These are phyloP conservation scores for Anadara kagoshimensis DNA, from an alignment of 1,140 invertebrate species.

Conservation along the genomic window DNA sequence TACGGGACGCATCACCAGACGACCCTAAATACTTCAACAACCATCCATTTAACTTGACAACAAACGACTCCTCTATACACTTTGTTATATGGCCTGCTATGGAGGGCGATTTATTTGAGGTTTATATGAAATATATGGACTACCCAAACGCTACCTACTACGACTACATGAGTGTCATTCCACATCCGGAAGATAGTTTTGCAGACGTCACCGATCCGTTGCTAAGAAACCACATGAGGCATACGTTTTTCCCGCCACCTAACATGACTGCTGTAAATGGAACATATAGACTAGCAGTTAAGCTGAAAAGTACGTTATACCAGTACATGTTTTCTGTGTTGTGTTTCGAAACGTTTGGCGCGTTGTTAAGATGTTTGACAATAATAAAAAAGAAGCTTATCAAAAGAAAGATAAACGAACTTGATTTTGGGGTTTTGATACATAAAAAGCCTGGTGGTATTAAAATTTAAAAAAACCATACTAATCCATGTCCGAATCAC, in stretches of 20 bases:
- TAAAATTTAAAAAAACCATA: no score
- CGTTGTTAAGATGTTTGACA: no score
- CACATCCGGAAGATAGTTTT: slow-evolving; percentile 44
- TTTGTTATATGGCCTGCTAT: slow-evolving; percentile 51
- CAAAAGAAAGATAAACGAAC: no score
- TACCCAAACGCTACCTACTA: slow-evolving; percentile 67
- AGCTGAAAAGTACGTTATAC: slow-evolving; percentile 57
- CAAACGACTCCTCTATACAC: slow-evolving; percentile 63
- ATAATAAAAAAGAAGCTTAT: no score
- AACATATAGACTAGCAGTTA: slow-evolving; percentile 68
- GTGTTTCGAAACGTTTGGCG: no score
- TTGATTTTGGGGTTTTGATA: no score
- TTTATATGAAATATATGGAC: slow-evolving; percentile 62
- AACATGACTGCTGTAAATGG: slow-evolving; percentile 64
- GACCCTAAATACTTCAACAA: slow-evolving; percentile 42
- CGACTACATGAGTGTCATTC: slow-evolving; percentile 57
- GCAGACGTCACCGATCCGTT: slow-evolving; percentile 19
- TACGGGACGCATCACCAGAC: slow-evolving; percentile 5
- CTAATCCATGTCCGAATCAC: no score
- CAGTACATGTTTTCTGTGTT: slow-evolving; percentile 37
- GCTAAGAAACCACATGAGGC: slow-evolving; percentile 41
- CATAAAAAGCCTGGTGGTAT: no score
- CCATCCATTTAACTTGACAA: slow-evolving; percentile 65
- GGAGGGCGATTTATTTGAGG: slow-evolving; percentile 49
- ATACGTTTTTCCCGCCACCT: slow-evolving; percentile 58